Conservation (phyloP, 2,888 invertebrate genomes). For the Pyrrhopygopsis socrates region DNA sequence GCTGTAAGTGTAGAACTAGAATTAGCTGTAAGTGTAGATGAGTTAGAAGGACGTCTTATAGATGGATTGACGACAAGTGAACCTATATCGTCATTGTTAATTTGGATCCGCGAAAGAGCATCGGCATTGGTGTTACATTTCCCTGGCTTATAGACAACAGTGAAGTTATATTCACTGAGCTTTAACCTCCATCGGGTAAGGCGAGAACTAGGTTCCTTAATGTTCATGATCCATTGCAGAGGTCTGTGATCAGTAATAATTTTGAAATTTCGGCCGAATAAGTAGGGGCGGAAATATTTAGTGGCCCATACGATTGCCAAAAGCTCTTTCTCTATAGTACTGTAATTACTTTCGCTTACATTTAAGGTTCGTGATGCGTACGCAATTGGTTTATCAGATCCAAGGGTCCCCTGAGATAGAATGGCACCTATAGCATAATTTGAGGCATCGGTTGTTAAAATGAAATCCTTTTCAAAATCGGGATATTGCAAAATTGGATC, state of each 20-base stretch:
- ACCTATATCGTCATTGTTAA: constrained; percentile 6
- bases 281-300: no score
- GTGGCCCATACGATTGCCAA: no score
- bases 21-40: neutral
- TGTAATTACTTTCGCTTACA: neutral
- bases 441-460: constrained; percentile 58
- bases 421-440: no score
- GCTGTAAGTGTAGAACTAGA: neutral
- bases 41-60: neutral
- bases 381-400: constrained; percentile 70
- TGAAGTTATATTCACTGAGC: constrained; percentile 36
- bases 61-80: neutral
- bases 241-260: no score
- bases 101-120: constrained; percentile 3
- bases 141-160: neutral
- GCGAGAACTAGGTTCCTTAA: constrained; percentile 18
- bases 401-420: constrained; percentile 61
- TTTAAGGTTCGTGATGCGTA: no score
- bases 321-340: neutral
- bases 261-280: no score
- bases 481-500: no score
- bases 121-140: constrained; percentile 2
- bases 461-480: constrained; percentile 47
- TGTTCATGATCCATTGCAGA: no score
- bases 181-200: constrained; percentile 23